Base-by-base conservation (phyloP, 2,888 invertebrate species). In the Atethmia centrago region DNA sequence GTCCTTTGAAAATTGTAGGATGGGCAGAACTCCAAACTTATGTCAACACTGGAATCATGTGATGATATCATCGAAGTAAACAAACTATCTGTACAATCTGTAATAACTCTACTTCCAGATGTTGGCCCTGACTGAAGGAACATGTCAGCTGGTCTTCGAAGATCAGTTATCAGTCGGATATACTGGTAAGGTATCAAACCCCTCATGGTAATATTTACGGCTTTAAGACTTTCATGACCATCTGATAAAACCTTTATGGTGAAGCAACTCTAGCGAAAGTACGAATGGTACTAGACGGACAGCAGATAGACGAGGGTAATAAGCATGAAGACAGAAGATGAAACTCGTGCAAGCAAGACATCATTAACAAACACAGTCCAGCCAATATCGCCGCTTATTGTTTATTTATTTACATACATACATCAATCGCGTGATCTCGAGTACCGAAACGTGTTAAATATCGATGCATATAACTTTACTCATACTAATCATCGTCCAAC, bases 381-480 rank as follows among this genome's bases (percentile, higher is more conserved):
- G 56, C 28, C 65, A 68, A 62, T 61, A 71, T 21, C 42, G 21
- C 59, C 25, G 49, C 61, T 55, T 71, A 70, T 64, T 80, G 69
- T 83, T 64, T 83, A 75, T 85, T 85, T 85, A 80, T 81, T 85
- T 85, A 84, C 84, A 85, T 85, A 84, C 84, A 85, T 77, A 76
- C 75, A 70, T 67, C 58, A 74, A 71, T 75, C 84, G 76, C 84
- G 85, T 85, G 80, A 86, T 84, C 75, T 79, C 74, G 61, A 53
- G 66, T 40, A 55, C 58, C 45, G 36, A 79, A 79, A 79, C 82
- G 85, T 85, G 77, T 68, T 79, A 63, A 67, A 58, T 80, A 65
- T 67, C 77, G 64, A 67, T 80, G 73, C 58, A 59, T 51, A 72
- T 49, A 58, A 55, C 58, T 63, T 45, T 40, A 64, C 82, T 62